Evolutionary conservation across 2,888 invertebrate genomes (phyloP), one percentile per base, ranked within the genome.

Genomic region (Ormyrus thymus): DNA sequence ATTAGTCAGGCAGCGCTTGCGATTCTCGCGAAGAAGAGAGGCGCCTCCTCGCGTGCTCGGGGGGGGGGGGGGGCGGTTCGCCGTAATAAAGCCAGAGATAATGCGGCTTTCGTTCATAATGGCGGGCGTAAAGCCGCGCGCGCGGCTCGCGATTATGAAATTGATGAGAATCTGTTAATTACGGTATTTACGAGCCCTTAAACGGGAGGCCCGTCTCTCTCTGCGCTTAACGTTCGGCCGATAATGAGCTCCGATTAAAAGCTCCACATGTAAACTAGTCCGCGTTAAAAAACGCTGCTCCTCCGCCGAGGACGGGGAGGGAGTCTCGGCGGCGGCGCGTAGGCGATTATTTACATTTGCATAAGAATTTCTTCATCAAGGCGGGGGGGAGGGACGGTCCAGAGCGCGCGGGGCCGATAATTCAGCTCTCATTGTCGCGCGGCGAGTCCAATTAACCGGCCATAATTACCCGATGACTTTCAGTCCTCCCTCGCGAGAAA

Each of bases 141-240:
- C 53, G 45, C 72, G 45, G 43, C 46, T 51, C 61, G 73, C 72
- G 70, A 74, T 71, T 76, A 79, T 66, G 71, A 79, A 79, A 75
- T 79, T 71, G 66, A 76, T 76, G 75, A 79, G 79, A 79, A 79
- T 79, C 79, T 76, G 75, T 79, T 79, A 79, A 79, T 79, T 75
- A 71, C 71, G 11, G 79, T 79, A 75, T 79, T 79, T 79, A 75
- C 50, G 64, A 51, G 29, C 72, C 51, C 71, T 56, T 75, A 64
- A 53, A 71, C 43, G 51, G 3, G n/a, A 9, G 58, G 7, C 59
- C 15, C 11, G 8, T 1, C 15, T 8, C n/a, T n/a, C 29, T 29
- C 5, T 15, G 53, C 43, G 13, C 59, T 76, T 72, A 66, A 68
- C 78, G 55, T 62, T 56, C 43, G 43, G 5, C 15, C 72, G 72